A percentile compares a stretch with the other conserved stretches of the same genome.
These are phyloP conservation scores for Fistularia commersonii DNA, from an alignment of 2,797 vertebrate species.

Conservation along the genomic window DNA sequence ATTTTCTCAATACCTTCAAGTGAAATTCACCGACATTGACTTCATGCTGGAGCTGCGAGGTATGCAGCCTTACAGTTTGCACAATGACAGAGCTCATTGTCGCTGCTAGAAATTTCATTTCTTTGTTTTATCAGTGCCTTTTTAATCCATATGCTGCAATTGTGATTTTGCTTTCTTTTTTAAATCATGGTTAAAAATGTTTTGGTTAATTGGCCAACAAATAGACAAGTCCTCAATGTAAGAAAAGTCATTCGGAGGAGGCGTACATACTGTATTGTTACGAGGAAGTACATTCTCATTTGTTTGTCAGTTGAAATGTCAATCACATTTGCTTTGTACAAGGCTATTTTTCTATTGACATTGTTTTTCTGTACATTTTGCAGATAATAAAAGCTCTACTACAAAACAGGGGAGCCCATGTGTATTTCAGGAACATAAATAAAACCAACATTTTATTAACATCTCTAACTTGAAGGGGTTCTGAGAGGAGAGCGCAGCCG, in stretches of 20 bases:
- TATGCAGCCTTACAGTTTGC: constrained; percentile 16
- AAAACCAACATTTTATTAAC: constrained; percentile 10
- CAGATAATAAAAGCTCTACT: constrained; percentile 22
- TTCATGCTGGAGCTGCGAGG: constrained; percentile 6
- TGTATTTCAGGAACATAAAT: constrained; percentile 1
- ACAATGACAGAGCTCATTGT: background rate
- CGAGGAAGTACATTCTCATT: background rate
- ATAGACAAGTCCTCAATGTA: no score
- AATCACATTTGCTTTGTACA: constrained; percentile 38
- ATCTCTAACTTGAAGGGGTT: background rate
- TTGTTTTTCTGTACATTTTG: constrained; percentile 41
- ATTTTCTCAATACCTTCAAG: constrained; percentile 8
- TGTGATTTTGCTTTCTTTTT: background rate
- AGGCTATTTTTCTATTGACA: constrained; percentile 51
- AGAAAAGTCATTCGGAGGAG: no score
- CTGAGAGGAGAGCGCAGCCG: no score
- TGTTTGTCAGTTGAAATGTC: constrained; percentile 8
- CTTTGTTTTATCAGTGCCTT: constrained; percentile 51
- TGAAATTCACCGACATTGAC: constrained; percentile 13
- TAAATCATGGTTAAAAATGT: background rate
- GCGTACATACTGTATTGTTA: no score
- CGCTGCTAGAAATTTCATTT: constrained; percentile 24
- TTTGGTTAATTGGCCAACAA: background rate
- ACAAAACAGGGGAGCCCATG: background rate
- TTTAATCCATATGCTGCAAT: background rate